Base-by-base conservation (phyloP, 2,113 vertebrate genomes). In the Esox niger region DNA sequence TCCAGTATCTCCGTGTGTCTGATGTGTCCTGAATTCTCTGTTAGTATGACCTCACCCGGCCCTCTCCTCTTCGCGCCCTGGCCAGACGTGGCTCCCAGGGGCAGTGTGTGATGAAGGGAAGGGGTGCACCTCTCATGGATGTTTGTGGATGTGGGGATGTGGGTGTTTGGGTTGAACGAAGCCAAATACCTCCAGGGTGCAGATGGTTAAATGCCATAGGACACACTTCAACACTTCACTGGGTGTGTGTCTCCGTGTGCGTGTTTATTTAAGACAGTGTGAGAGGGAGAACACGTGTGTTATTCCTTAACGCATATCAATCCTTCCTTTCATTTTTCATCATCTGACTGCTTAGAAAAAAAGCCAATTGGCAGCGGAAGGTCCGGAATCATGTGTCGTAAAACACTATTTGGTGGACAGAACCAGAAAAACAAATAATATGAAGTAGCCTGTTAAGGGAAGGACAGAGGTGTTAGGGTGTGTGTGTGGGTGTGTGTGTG, bases 131-230 rank as follows among this genome's bases (percentile, higher is more conserved):
- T 75, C 52, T 54, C 56, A 67, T 65, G 68, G 69, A 80, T 77
- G 75, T 80, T 75, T 73, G 72, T 70, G 66, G 74, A 71, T 47
- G n/a, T n/a, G 64, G 62, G 57, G 64, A 65, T 54, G 11, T 65
- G 64, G 62, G 68, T 86, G 81, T 79, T 80, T 26, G 64, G 69
- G 79, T 86, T 47, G 68, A 79, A 81, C 79, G 82, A 79, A 89
- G 81, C 85, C 78, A 72, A 85, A 84, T 86, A 87, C 84, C 81
- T 87, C 88, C 58, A 82, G 79, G 82, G 80, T 84, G 89, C 85
- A 86, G 75, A 84, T 86, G 80, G 76, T 86, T 81, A 82, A 89
- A 78, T 75, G 75, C 80, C 74, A 79, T 77, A 68, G 77, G 85
- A 86, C 82, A 76, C 86, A 83, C 83, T 85, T 87, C 81, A 29